Evolutionary conservation across 2,797 vertebrate genomes (phyloP), one percentile per base, ranked within the genome.

Genomic region (Gymnopithys bicolor): DNA sequence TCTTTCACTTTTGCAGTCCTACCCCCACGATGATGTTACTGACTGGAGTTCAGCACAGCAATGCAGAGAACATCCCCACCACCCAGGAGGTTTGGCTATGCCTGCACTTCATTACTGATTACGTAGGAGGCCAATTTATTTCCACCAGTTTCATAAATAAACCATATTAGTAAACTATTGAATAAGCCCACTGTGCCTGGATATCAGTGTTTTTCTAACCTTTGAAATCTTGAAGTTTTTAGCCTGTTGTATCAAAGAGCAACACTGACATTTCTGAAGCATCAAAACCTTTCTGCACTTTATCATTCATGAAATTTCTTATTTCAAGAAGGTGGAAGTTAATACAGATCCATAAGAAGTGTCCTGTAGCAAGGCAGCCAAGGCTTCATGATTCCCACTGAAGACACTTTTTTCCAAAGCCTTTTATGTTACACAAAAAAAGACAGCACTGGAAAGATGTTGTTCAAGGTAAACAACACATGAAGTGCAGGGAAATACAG

Each of bases 51-150:
- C 52, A 73, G 81, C 69, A 71, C 51, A 60, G 32, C 32, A 52
- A 41, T 59, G 37, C 6, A 52, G 43, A 48, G 35, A 75, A 46
- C 28, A 49, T n/a, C 62, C 43, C 30, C 52, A 62, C 49, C 51
- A 49, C 13, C 46, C 33, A 59, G 16, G 39, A 39, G 55, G 24
- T 70, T 18, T 83, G 56, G 37, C 70, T 83, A 52, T 19, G 16
- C 32, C 55, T 55, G 39, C n/a, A 43, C 32, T 41, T n/a, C 28
- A 60, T 28, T 60, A 60, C 35, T 28, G 35, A 60, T 28, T 60
- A 28, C 28, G 58, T 13, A 60, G 49, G 67, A 93, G 77, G 92
- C 92, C 89, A 92, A 94, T 87, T 83, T 84, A 94, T 84, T 93
- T 91, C 83, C 64, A 85, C 83, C 46, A 53, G 56, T 84, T 82